Base-by-base conservation (phyloP, 2,888 invertebrate species). In the Latrodectus elegans region DNA sequence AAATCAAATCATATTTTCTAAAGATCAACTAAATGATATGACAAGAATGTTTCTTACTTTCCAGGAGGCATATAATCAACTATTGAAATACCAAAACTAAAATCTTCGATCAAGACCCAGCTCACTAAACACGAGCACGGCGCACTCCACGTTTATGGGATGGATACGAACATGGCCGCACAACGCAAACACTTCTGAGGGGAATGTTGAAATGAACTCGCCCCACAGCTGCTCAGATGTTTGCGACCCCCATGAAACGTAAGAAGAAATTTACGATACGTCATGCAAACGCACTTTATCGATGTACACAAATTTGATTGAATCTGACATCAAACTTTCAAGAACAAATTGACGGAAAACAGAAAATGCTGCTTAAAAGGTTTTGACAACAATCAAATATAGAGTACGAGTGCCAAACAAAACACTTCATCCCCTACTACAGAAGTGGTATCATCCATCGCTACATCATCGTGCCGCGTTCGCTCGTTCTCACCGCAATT, bases 111-210 rank as follows among this genome's bases (percentile, higher is more conserved):
- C 60, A 60, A n/a, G 60, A n/a, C 14, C n/a, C 12, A 15, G 14
- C 60, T 60, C n/a, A 15, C 14, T 60, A 10, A 60, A 60, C n/a
- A 60, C 60, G 10, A 60, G n/a, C 60, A 12, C 60, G 12, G 49
- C 51, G 71, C 77, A 80, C 86, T 81, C 83, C 83, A 88, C 78
- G 87, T 78, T 78, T 83, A 79, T 82, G 17, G 68, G 64, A 75
- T 49, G 12, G 51, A 75, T 60, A 68, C 14, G 87, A 88, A 88
- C 87, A 88, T 88, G 87, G 87, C 87, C 83, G 87, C 82, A 83
- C 80, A 87, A 88, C 87, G 87, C 87, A 88, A 88, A 88, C 84
- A 84, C 76, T 80, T 77, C 75, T 67, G 76, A 64, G 65, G 22
- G 76, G 22, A 15, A 55, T 65, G 51, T 51, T 26, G 52, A 65